phyloP scores from a whole-genome alignment of 2,888 invertebrate genomes.

The Apodemia hepburni region DNA sequence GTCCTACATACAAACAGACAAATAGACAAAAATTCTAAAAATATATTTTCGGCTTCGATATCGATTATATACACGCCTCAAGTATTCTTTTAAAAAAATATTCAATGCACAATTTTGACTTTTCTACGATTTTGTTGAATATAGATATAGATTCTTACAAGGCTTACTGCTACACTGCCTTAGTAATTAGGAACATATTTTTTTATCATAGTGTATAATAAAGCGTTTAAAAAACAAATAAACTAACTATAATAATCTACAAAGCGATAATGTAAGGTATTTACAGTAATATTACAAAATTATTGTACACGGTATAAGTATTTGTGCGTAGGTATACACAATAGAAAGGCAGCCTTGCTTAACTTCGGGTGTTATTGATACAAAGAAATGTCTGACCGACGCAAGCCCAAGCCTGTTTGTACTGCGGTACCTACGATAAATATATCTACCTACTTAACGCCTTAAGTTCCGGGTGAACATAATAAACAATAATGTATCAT shows the following conservation, averaged over 20 bases:
- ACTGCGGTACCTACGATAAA: neutral
- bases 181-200: too few relatives aligned
- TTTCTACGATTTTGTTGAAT: too few relatives aligned
- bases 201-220: neutral
- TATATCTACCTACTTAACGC: conserved; percentile 22
- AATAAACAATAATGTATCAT: neutral
- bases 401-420: conserved; percentile 19
- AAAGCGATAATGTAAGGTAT: neutral
- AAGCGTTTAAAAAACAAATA: neutral
- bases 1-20: too few relatives aligned
- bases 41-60: too few relatives aligned
- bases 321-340: conserved; percentile 18
- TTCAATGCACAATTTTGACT: too few relatives aligned
- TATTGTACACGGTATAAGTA: neutral
- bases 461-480: conserved; percentile 21
- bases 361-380: conserved; percentile 32
- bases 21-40: too few relatives aligned
- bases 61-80: too few relatives aligned
- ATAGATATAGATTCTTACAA: too few relatives aligned
- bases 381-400: conserved; percentile 37
- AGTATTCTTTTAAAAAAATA: too few relatives aligned
- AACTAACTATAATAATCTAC: neutral
- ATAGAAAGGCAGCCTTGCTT: conserved; percentile 40
- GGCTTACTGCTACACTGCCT: too few relatives aligned
- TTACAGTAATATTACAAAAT: neutral